phyloP scores from a whole-genome alignment of 2,797 vertebrate genomes.

The Octomys mimax region DNA sequence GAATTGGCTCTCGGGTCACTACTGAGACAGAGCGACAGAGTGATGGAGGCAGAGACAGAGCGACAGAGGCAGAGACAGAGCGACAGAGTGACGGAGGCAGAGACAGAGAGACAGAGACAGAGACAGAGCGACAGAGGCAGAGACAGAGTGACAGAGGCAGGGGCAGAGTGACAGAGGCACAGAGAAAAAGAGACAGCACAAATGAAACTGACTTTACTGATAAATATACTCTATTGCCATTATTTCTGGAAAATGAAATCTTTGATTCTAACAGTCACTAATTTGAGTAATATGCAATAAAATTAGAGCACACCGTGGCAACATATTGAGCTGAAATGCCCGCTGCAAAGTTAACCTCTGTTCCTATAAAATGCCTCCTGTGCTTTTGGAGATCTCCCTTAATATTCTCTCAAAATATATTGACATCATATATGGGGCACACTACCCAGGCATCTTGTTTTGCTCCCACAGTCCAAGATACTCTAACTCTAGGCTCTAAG shows the following conservation, averaged over 20 bases:
- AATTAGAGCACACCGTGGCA: background rate
- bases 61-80: no score
- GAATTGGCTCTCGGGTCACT: background rate
- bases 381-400: background rate
- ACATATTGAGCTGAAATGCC: background rate
- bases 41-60: no score
- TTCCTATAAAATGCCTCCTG: background rate
- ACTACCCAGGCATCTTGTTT: background rate
- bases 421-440: background rate
- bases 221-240: background rate
- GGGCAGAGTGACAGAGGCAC: no score
- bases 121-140: background rate
- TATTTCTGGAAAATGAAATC: background rate
- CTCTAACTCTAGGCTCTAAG: background rate
- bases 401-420: background rate
- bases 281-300: background rate
- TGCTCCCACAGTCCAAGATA: background rate
- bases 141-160: no score
- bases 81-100: no score
- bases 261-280: slow-evolving; percentile 2
- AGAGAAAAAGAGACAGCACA: background rate
- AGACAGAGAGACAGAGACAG: no score
- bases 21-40: background rate
- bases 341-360: background rate
- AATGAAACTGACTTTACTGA: background rate